A percentile compares a stretch with the other conserved stretches of the same genome.
phyloP scores from a whole-genome alignment of 1,140 invertebrate species.

The Diprion similis region DNA sequence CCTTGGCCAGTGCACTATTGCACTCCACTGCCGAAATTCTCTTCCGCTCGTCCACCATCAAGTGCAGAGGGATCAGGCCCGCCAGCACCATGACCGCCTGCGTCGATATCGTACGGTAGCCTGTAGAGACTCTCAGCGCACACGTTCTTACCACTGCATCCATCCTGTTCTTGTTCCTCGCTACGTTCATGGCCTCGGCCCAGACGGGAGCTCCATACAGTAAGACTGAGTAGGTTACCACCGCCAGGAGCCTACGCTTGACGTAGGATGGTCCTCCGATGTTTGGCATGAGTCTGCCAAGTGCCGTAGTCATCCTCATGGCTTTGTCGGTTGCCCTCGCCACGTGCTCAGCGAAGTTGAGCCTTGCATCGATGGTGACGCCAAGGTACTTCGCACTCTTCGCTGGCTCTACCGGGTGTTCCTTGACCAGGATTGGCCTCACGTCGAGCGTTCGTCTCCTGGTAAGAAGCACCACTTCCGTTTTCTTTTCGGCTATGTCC shows the following conservation, averaged over 20 bases:
- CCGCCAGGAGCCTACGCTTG: conserved; percentile 20
- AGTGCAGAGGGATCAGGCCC: neutral
- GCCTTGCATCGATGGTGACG: conserved; percentile 11
- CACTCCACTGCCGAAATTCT: neutral
- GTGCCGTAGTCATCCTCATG: neutral
- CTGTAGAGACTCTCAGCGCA: conserved; percentile 20
- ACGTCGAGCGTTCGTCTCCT: neutral
- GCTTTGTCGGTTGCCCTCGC: neutral
- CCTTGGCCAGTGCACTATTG: neutral
- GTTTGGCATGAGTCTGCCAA: neutral
- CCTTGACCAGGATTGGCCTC: neutral
- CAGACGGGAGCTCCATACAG: conserved; percentile 27
- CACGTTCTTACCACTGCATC: conserved; percentile 22
- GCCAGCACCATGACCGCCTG: neutral
- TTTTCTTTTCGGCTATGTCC: conserved; percentile 30
- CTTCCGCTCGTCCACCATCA: neutral
- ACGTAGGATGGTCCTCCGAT: neutral
- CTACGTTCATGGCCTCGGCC: conserved; percentile 16
- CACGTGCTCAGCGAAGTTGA: conserved; percentile 17
- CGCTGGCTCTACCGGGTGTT: neutral
- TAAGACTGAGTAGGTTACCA: conserved; percentile 23
- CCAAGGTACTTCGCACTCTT: neutral
- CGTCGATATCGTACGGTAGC: neutral
- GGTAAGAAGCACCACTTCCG: conserved; percentile 30
- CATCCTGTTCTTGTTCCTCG: conserved; percentile 17